phyloP scores from a whole-genome alignment of 2,797 vertebrate genomes.

The Helicolenus hilgendorfi region DNA sequence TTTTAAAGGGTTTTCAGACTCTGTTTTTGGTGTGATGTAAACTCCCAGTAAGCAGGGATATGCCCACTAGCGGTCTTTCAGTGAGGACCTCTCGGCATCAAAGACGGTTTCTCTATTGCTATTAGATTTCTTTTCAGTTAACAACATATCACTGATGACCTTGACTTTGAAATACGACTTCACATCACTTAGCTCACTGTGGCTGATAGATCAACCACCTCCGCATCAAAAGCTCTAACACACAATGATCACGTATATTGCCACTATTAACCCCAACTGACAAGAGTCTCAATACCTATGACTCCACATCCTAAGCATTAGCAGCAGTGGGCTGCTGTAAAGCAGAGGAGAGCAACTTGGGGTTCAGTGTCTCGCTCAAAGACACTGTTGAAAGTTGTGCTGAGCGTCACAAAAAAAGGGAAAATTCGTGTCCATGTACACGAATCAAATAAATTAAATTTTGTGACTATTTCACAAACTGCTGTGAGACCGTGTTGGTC shows the following conservation, averaged over 20 bases:
- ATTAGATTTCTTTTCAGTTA: neutral
- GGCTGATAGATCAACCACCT: conserved; percentile 8
- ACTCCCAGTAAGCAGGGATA: conserved; percentile 41
- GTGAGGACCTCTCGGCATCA: conserved; percentile 10
- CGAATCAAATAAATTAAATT: too few species aligned
- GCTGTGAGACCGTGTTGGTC: too few species aligned
- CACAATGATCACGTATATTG: neutral
- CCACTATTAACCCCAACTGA: neutral
- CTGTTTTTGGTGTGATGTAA: conserved; percentile 19
- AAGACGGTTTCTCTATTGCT: neutral
- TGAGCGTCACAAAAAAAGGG: too few species aligned
- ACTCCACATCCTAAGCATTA: neutral
- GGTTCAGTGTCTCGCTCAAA: neutral
- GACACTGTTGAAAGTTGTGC: too few species aligned
- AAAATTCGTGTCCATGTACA: too few species aligned
- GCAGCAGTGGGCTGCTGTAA: too few species aligned
- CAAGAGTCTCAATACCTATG: neutral
- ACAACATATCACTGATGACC: neutral
- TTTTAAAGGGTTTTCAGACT: conserved; percentile 33
- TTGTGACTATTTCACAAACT: too few species aligned
- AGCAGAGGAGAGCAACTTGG: neutral
- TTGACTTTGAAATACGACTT: neutral
- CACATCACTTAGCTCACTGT: neutral
- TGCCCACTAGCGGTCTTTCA: neutral
- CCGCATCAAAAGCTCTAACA: neutral